phyloP scores from a whole-genome alignment of 64 coral and sea anemone genomes.

The Pachyseris speciosa region DNA sequence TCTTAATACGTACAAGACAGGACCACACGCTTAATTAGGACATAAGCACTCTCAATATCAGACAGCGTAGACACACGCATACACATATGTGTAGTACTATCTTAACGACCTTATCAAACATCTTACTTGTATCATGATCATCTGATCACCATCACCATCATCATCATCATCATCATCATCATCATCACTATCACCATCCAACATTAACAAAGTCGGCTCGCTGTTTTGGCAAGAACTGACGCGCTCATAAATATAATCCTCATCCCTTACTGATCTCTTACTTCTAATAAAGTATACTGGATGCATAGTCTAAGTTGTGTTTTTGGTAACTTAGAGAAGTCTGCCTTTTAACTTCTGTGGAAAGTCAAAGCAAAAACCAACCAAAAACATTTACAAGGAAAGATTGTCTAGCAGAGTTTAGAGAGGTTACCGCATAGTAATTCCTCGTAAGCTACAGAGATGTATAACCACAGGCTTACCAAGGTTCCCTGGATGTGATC shows the following conservation, averaged over 20 bases:
- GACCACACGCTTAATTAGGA: background rate
- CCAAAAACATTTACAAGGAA: background rate
- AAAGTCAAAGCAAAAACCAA: background rate
- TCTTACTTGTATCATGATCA: background rate
- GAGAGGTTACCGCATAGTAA: background rate
- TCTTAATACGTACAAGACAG: background rate
- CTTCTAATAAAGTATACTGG: background rate
- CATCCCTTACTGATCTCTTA: background rate
- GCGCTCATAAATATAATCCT: background rate
- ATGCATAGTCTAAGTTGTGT: background rate
- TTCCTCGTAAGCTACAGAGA: background rate
- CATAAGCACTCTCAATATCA: background rate
- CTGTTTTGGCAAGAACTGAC: background rate
- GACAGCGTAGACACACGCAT: background rate
- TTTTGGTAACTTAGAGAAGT: background rate
- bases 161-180: too few relatives aligned
- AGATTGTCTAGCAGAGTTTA: background rate
- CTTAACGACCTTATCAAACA: background rate
- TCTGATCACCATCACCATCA: background rate
- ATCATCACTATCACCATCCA: too few relatives aligned
- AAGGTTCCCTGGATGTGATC: background rate
- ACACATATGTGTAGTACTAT: background rate
- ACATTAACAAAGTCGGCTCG: background rate
- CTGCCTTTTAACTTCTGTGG: background rate
- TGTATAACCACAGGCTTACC: background rate